Evolutionary conservation across 37 sponge, comb jelly and placozoan species (phyloP), one percentile per base, ranked within the genome.

Genomic region (Hormiphora californensis): DNA sequence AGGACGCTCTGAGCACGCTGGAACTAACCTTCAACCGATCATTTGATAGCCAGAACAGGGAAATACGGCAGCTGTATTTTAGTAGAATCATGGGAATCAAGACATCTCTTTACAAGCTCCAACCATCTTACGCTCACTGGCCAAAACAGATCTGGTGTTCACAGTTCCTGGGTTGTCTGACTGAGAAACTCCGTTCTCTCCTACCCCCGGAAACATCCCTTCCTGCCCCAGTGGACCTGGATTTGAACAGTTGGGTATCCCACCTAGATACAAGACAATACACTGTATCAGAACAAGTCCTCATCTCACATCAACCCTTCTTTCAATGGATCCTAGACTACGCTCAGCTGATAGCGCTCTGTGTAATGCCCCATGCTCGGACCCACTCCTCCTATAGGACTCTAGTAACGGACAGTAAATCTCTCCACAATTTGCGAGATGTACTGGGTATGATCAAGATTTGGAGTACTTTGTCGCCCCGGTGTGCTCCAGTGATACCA

Each of bases 261-360:
- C 17, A 43, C 46, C 46, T 73, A 46, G 81, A 73, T 41, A n/a
- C 32, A 22, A 73, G 43, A 40, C 81, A 73, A 30, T 73, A 43
- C 44, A 33, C 40, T 21, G 28, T 73, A 7, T 22, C 81, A 0
- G 81, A 73, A 33, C 81, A 73, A 33, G 38, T 9, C 1, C 81
- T 73, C 0, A 43, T 73, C 9, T 8, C 81, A 8, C 81, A 73
- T 27, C 81, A 73, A 40, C 32, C 81, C 25, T 30, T 73, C 4
- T 73, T 73, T 33, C 81, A 73, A 30, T 73, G 81, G 81, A 46
- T 73, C n/a, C 81, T 73, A 22, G 81, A 73, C 81, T 73, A 73
- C 46, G 81, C 81, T 27, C 81, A 73, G 46, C 81, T 73, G 28
- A 73, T 73, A 22, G 40, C 81, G 7, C 40, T 73, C 46, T 73